Conservation (phyloP, 2,888 invertebrate species). For the Trileptium ribeirensis region DNA sequence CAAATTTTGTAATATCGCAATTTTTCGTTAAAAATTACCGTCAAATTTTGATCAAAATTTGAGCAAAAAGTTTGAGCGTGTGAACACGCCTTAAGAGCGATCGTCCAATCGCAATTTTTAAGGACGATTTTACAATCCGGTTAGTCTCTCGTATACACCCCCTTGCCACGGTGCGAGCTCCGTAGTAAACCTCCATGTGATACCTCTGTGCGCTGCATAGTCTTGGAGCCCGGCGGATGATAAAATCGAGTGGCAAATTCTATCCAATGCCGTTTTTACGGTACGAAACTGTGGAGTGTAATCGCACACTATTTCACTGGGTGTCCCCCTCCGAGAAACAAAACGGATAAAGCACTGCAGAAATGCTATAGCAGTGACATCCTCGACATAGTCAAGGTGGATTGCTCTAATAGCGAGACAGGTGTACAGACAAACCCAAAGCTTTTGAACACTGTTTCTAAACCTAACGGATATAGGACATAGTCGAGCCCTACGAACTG, state of each 20-base stretch:
- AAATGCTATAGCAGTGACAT: constrained; percentile 45
- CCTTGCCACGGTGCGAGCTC: constrained; percentile 54
- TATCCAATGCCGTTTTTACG: constrained; percentile 43
- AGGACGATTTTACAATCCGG: constrained; percentile 45
- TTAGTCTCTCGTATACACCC: constrained; percentile 54
- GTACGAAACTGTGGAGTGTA: constrained; percentile 53
- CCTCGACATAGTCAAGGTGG: constrained; percentile 20
- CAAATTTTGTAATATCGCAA: too few relatives aligned
- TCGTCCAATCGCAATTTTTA: background rate
- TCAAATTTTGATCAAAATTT: too few relatives aligned
- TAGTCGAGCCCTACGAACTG: constrained; percentile 3
- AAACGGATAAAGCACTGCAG: constrained; percentile 47
- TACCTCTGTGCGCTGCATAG: constrained; percentile 23
- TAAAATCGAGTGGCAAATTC: constrained; percentile 19
- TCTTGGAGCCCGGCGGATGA: background rate
- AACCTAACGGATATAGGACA: background rate
- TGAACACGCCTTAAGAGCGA: too few relatives aligned
- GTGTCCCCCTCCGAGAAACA: constrained; percentile 46
- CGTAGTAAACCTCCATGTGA: constrained; percentile 49
- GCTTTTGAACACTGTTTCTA: constrained; percentile 32
- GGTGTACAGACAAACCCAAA: too few relatives aligned
- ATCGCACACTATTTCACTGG: constrained; percentile 48
- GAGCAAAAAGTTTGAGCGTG: too few relatives aligned
- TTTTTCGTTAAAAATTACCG: too few relatives aligned
- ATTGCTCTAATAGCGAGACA: constrained; percentile 20